Evolutionary conservation across 2,797 vertebrate genomes (phyloP), one percentile per base, ranked within the genome.

Genomic region (Eulemur albifrons): DNA sequence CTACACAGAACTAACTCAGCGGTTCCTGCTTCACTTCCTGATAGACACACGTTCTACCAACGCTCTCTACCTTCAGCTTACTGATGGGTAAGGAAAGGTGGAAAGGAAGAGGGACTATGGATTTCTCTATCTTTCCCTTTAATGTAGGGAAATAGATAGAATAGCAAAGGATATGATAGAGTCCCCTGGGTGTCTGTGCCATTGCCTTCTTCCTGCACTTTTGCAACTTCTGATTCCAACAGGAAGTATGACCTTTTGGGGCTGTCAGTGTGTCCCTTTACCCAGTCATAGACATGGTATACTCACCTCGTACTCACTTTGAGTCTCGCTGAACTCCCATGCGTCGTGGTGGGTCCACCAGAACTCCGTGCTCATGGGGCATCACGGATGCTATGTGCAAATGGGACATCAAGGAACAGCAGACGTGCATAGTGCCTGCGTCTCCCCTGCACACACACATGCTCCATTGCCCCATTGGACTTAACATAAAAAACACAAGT

Each of bases 321-420:
- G 38, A 61, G 30, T 23, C 52, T 54, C 54, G 5, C 20, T 43
- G 20, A 59, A n/a, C 1, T 54, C 75, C 21, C 18, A 11, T 1
- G 17, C 45, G 2, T 50, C 7, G 0, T 23, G 59, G 43, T 23
- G 45, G 23, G 43, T 54, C 35, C 18, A 3, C 35, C 13, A 40
- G 50, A n/a, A 52, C 4, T 50, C 76, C 8, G 9, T 6, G 32
- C 21, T 43, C 18, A 17, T 0, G 15, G 15, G 23, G 13, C 13
- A 12, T 52, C 3, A 7, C 2, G 11, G 15, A 11, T 12, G 12
- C 7, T 18, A 20, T 7, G 25, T 2, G 15, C 20, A 35, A 45
- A 27, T 4, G 4, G 0, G 40, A 23, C 21, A 15, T n/a, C 9
- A 59, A 40, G 40, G 38, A 10, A 5, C 1, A n/a, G 6, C n/a